Conservation (phyloP, 2,888 invertebrate species). For the Chaitophorus viminalis region DNA sequence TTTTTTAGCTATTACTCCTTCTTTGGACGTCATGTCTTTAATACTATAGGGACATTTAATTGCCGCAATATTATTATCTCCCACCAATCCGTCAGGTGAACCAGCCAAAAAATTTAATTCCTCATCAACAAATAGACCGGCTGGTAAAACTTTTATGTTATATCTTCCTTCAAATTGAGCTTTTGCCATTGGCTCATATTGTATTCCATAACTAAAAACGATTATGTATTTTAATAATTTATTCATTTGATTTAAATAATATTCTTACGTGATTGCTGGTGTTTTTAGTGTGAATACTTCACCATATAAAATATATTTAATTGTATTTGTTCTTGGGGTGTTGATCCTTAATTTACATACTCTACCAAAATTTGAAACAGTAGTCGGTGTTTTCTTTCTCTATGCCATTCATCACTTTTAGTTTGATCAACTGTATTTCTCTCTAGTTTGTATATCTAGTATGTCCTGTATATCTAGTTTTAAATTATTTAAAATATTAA, state of each 20-base stretch:
- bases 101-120: neutral
- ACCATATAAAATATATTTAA: no score
- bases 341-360: no score
- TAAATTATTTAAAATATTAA: no score
- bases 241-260: neutral
- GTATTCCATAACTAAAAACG: neutral
- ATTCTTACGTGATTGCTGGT: neutral
- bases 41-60: slow-evolving; percentile 6
- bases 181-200: neutral
- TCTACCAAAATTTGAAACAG: no score
- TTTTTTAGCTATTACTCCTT: slow-evolving; percentile 2
- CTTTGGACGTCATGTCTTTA: neutral
- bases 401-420: no score
- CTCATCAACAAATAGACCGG: neutral
- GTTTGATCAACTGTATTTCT: no score
- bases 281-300: no score
- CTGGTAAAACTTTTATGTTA: neutral
- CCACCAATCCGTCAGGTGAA: slow-evolving; percentile 17
- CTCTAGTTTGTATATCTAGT: no score
- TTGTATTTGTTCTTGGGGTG: no score
- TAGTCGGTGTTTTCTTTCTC: no score
- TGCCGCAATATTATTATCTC: slow-evolving; percentile 1
- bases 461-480: no score
- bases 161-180: neutral
- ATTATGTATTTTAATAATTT: neutral